Conservation (phyloP, 2,888 invertebrate species). For the Gortyna flavago region DNA sequence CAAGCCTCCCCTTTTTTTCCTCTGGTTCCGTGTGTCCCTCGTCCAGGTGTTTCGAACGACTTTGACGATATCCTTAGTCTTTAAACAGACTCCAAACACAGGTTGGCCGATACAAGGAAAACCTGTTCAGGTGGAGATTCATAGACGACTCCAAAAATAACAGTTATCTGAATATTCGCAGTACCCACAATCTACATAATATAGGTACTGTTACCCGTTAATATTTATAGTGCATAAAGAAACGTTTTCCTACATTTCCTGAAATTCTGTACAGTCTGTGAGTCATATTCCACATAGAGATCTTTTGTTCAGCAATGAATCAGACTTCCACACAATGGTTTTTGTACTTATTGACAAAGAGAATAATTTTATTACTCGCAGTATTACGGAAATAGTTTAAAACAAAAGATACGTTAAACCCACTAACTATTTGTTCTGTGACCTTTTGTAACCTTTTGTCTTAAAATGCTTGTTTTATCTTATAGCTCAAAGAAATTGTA, state of each 20-base stretch:
- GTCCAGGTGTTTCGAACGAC: no score
- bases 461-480: neutral
- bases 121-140: no score
- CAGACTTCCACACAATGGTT: conserved; percentile 25
- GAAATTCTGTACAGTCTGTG: neutral
- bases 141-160: neutral
- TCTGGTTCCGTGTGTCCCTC: no score
- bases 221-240: neutral
- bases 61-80: no score
- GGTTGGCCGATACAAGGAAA: no score
- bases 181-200: neutral
- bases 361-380: conserved; percentile 18
- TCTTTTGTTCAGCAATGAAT: conserved; percentile 30
- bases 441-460: no score
- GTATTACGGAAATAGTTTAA: conserved; percentile 21
- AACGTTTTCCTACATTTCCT: conserved; percentile 18
- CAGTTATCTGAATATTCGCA: neutral
- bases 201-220: neutral
- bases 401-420: conserved; percentile 1
- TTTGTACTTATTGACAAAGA: neutral
- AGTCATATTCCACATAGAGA: conserved; percentile 19
- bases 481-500: neutral
- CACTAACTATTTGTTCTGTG: no score
- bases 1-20: no score
- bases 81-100: no score